Evolutionary conservation across 1,140 invertebrate species (phyloP).

Genomic region (Pseudomyrmex dendroicus): DNA sequence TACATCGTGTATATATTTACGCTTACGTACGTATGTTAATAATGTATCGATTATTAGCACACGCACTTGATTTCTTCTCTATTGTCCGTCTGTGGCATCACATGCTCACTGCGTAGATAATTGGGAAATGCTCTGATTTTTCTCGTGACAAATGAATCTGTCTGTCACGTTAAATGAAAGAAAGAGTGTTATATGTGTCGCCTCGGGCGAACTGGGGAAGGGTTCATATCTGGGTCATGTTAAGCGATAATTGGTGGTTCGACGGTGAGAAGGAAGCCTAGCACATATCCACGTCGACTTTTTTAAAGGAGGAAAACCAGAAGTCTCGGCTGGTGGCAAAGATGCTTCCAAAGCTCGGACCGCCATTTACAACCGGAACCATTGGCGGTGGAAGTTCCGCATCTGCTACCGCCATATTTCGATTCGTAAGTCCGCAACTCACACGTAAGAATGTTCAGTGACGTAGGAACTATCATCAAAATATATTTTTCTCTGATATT

Average conservation of each 20-base stretch:
- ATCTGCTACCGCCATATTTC: constrained; percentile 82
- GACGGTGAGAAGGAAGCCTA: constrained; percentile 61
- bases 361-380: constrained; percentile 76
- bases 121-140: constrained; percentile 25
- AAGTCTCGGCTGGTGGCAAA: constrained; percentile 81
- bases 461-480: constrained; percentile 46
- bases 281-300: constrained; percentile 77
- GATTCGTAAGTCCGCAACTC: constrained; percentile 81
- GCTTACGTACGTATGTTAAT: constrained; percentile 49
- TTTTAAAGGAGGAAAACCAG: constrained; percentile 82
- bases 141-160: constrained; percentile 39
- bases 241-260: constrained; percentile 47
- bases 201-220: constrained; percentile 10
- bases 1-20: constrained; percentile 51
- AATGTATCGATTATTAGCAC: constrained; percentile 53
- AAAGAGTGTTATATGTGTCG: constrained; percentile 11
- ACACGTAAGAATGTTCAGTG: constrained; percentile 63
- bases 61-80: constrained; percentile 45
- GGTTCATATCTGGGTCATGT: constrained; percentile 7
- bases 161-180: neutral
- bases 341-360: constrained; percentile 80
- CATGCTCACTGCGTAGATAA: constrained; percentile 45
- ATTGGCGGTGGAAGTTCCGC: constrained; percentile 80
- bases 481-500: neutral
- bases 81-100: constrained; percentile 46